Evolutionary conservation across 2,797 vertebrate species (phyloP), one percentile per base, ranked within the genome.

Genomic region (Platyrinchus mystaceus): DNA sequence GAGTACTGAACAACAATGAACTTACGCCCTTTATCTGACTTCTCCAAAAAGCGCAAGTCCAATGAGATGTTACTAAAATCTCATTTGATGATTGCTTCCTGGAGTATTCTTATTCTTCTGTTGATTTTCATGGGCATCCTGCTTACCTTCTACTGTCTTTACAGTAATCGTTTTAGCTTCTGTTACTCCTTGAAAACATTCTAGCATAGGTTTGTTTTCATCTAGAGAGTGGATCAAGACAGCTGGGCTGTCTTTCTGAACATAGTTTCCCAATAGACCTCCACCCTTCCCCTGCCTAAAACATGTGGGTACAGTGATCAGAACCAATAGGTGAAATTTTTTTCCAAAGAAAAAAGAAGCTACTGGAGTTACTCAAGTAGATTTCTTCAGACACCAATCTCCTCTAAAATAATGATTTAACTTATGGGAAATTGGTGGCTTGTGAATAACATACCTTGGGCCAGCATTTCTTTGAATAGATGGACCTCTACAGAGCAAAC

Each of bases 231-330:
- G 49, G 19, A 83, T 43, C 10, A 49, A 74, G 49, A 28, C 8
- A 22, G 34, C 37, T 49, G 68, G 44, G 27, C 8, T 59, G 34
- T 26, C 14, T 70, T 89, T 92, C 55, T 37, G 37, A 69, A 20
- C 2, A 4, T 44, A 6, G 27, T 60, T 71, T 84, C 39, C 16
- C 79, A 36, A 32, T 15, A 59, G 52, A 85, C 30, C 60, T 88
- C 44, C 34, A 73, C 24, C 20, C n/a, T 13, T 30, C 5, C 8
- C 46, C 13, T 13, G 8, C 12, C 66, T 30, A 46, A 67, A 59
- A 37, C 0, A 0, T 0, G 1, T 56, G 50, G 39, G 21, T 62
- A 47, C 4, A 1, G 14, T n/a, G 39, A 15, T 80, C 23, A 74
- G 56, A 63, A 70, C 47, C 36, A 78, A 20, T 9, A 52, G 62